phyloP scores from a whole-genome alignment of 2,113 vertebrate genomes.

The Protomyctophum bolini region DNA sequence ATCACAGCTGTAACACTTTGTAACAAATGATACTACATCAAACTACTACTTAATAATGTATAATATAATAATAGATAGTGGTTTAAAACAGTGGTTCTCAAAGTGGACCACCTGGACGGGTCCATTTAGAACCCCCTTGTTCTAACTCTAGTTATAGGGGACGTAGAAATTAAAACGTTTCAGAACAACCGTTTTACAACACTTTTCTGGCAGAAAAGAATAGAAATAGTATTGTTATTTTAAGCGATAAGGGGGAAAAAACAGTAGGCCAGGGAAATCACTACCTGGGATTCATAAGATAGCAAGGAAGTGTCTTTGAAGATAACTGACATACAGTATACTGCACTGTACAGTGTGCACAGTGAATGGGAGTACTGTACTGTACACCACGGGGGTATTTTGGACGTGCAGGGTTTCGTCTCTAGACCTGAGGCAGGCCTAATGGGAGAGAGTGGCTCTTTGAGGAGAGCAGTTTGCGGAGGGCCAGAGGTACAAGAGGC shows the following conservation, averaged over 20 bases:
- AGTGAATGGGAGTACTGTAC: constrained; percentile 30
- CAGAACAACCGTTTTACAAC: too few species aligned
- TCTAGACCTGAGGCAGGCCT: constrained; percentile 52
- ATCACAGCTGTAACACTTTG: constrained; percentile 14
- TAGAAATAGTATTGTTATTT: too few species aligned
- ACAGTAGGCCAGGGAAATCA: constrained; percentile 55
- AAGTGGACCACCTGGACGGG: too few species aligned
- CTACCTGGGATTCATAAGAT: constrained; percentile 64
- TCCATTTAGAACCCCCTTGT: too few species aligned
- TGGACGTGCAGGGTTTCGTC: constrained; percentile 31
- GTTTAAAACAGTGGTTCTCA: background rate
- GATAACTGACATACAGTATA: constrained; percentile 26
- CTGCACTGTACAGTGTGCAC: too few species aligned
- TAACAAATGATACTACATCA: constrained; percentile 9
- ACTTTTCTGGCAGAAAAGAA: too few species aligned
- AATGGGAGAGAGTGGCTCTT: constrained; percentile 54
- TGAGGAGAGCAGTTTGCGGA: constrained; percentile 58
- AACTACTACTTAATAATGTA: constrained; percentile 18
- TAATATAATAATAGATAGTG: background rate
- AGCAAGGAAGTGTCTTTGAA: constrained; percentile 72
- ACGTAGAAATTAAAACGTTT: too few species aligned
- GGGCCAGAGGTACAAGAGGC: constrained; percentile 63
- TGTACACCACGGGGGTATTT: constrained; percentile 38
- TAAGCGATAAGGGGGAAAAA: constrained; percentile 24
- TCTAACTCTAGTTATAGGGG: too few species aligned